Conservation (phyloP, 2,797 vertebrate species). For the Myiotriccus ornatus region DNA sequence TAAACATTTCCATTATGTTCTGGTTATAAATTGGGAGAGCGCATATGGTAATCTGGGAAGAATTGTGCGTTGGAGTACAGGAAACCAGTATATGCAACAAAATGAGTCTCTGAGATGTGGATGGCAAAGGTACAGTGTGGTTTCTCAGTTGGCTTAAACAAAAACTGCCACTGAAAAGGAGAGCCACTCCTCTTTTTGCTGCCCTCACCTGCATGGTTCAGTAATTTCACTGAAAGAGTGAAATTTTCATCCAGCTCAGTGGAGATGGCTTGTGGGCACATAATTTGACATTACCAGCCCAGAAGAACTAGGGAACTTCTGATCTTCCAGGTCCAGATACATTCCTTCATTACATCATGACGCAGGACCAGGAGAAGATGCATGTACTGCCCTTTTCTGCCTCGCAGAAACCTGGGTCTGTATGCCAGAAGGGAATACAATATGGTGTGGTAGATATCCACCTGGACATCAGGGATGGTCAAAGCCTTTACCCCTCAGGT, state of each 20-base stretch:
- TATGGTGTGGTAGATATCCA: fast-evolving
- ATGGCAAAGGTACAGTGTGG: background rate
- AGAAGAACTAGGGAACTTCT: background rate
- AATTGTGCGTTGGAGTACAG: background rate
- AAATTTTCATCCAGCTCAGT: background rate
- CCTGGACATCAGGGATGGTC: background rate
- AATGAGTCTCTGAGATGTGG: background rate
- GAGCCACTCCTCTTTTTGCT: background rate
- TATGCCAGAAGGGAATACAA: background rate
- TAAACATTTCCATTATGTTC: background rate
- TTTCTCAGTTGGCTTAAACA: background rate
- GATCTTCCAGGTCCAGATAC: background rate
- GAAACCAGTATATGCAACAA: background rate
- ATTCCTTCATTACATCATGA: background rate
- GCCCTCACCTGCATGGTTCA: background rate
- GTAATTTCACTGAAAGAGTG: background rate
- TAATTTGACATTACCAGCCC: background rate
- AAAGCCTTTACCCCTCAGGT: background rate
- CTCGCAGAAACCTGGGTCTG: background rate
- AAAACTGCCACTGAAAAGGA: background rate
- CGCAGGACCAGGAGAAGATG: background rate
- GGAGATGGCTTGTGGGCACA: background rate
- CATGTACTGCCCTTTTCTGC: background rate
- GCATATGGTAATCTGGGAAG: background rate
- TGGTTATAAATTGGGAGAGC: background rate